Base-by-base conservation (phyloP, 2,888 invertebrate genomes). In the Tenthredo notha region DNA sequence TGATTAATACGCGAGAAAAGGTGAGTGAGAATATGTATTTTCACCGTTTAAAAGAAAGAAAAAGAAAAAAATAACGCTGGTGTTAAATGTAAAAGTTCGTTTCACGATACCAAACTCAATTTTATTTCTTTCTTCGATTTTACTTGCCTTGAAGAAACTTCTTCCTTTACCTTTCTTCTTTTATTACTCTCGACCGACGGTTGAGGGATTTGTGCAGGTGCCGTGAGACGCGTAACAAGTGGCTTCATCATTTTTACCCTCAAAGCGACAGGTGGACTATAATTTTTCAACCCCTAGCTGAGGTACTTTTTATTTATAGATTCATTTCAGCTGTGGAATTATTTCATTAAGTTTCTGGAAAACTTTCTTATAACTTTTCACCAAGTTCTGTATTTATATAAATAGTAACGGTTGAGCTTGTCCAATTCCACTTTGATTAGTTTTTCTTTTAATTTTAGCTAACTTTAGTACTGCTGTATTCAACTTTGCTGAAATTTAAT, bases 141-240 rank as follows among this genome's bases (percentile, higher is more conserved):
- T 58, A 21, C 21, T 6, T 10, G 21, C n/a, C n/a, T 7, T 7
- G 9, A 25, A 5, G 2, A 25, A 74, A 21, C 21, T 43, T 4
- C 29, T 37, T 33, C 29, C 37, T 37, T 33, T 29, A 33, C 2
- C 12, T 18, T 12, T 29, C 33, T 29, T 3, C 50, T 78, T 54
- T 75, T 43, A 70, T 18, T 29, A n/a, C 70, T n/a, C 9, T 15
- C 0, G 5, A 40, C 25, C 43, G 29, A 40, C 43, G 43, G n/a
- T 43, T 21, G n/a, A 18, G 40, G 21, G 37, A 21, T 61, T 61
- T 40, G 80, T 61, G 80, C 80, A 29, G 54, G 50, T 50, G 77
- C n/a, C 29, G 54, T 37, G 87, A 84, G 86, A 87, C 87, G 90
- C 87, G 91, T 91, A 91, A 91, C 91, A 91, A 91, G 91, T 91